A percentile compares a stretch with the other conserved stretches of the same genome.
These are phyloP conservation scores for Lasiurus borealis DNA, from an alignment of 2,113 vertebrate species.

Conservation along the genomic window DNA sequence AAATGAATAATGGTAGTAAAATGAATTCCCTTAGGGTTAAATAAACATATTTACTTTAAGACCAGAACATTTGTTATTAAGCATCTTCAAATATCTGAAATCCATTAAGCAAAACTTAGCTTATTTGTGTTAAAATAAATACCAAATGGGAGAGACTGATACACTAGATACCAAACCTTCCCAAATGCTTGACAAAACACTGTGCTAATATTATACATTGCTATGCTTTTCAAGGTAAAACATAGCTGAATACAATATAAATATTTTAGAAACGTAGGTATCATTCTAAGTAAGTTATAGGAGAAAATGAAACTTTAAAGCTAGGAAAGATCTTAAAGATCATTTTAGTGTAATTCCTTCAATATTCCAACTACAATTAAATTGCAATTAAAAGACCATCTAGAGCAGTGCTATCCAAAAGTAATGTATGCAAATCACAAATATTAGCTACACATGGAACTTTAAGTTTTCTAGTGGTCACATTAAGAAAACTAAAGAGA, in stretches of 20 bases:
- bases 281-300: constrained; percentile 18
- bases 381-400: constrained; percentile 24
- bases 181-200: constrained; percentile 47
- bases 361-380: neutral
- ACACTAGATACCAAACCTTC: constrained; percentile 50
- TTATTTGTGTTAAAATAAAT: constrained; percentile 75
- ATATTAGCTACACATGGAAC: neutral
- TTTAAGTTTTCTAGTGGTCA: constrained; percentile 2
- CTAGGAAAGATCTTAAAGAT: neutral
- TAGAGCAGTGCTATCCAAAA: neutral
- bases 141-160: constrained; percentile 75
- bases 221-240: constrained; percentile 74
- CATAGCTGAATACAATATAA: constrained; percentile 74
- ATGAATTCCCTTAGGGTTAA: neutral
- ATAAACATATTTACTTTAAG: constrained; percentile 62
- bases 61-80: constrained; percentile 43
- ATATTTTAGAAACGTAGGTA: constrained; percentile 53
- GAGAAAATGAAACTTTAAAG: neutral
- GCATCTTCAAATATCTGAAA: constrained; percentile 72
- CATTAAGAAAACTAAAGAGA: constrained; percentile 25
- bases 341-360: constrained; percentile 36
- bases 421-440: constrained; percentile 27
- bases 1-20: constrained; percentile 53
- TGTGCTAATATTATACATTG: constrained; percentile 74
- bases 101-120: constrained; percentile 73